Conservation (phyloP, 2,113 vertebrate genomes). For the Tapirus terrestris region DNA sequence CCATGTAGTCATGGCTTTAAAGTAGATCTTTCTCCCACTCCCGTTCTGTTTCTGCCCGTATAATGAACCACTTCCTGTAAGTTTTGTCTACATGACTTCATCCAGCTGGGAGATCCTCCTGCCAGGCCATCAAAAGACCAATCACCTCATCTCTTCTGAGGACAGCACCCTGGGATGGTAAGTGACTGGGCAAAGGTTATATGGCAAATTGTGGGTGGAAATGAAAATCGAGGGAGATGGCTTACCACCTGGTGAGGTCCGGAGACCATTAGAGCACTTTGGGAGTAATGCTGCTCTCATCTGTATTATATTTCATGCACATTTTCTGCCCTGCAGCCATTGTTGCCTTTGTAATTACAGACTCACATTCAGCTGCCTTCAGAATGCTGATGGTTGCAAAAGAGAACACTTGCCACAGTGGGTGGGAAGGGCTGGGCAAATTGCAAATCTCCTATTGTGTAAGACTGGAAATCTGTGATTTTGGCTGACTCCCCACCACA, state of each 20-base stretch:
- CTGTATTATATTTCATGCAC: conserved; percentile 40
- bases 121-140: not conserved
- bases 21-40: not conserved
- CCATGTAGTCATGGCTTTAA: not conserved
- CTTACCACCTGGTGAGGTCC: conserved; percentile 40
- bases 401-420: not conserved
- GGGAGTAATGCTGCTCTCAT: conserved; percentile 21
- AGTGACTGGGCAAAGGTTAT: conserved; percentile 53
- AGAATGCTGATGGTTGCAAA: conserved; percentile 59
- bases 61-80: conserved; percentile 32
- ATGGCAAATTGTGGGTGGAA: conserved; percentile 46
- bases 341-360: conserved; percentile 65
- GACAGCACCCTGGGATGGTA: conserved; percentile 39
- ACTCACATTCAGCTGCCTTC: conserved; percentile 46
- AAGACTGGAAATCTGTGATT: conserved; percentile 45
- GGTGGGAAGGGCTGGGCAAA: not conserved
- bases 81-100: conserved; percentile 23
- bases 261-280: conserved; percentile 45
- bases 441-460: conserved; percentile 21
- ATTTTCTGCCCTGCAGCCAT: conserved; percentile 55
- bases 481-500: not conserved
- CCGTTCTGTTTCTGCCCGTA: not conserved
- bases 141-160: not conserved
- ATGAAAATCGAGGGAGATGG: conserved; percentile 37
- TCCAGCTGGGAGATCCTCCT: not conserved